Conservation (phyloP, 2,797 vertebrate species). For the Strix occidentalis region DNA sequence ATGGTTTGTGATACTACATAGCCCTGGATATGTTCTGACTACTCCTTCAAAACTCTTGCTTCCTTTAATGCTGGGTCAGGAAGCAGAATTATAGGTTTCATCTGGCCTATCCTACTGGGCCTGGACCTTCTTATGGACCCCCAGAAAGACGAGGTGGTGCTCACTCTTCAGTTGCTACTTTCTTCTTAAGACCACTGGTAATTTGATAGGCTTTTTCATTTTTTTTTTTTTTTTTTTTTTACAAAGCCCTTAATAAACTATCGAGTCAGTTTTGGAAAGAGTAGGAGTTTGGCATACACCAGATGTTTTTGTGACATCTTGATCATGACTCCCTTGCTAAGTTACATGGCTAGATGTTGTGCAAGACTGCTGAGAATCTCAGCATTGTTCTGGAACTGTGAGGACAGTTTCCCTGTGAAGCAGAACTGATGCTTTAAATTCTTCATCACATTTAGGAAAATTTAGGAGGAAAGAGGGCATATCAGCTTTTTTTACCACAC, state of each 20-base stretch:
- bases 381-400: neutral
- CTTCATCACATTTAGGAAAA: slow-evolving; percentile 49
- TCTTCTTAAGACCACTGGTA: neutral
- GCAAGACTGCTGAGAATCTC: neutral
- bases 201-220: neutral
- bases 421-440: slow-evolving; percentile 44
- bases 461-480: neutral
- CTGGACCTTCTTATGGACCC: neutral
- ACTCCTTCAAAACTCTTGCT: neutral
- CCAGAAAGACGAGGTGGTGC: neutral
- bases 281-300: neutral
- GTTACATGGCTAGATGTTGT: neutral
- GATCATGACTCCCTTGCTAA: neutral
- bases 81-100: neutral
- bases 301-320: neutral
- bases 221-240: neutral
- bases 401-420: slow-evolving; percentile 13
- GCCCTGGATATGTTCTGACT: neutral
- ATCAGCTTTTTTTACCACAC: slow-evolving; percentile 32
- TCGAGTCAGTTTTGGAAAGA: neutral
- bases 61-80: neutral
- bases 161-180: neutral
- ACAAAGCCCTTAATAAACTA: neutral
- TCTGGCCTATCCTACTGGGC: neutral
- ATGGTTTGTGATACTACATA: neutral